Conservation (phyloP, 2,888 invertebrate genomes). For the Drosophila leonis region DNA sequence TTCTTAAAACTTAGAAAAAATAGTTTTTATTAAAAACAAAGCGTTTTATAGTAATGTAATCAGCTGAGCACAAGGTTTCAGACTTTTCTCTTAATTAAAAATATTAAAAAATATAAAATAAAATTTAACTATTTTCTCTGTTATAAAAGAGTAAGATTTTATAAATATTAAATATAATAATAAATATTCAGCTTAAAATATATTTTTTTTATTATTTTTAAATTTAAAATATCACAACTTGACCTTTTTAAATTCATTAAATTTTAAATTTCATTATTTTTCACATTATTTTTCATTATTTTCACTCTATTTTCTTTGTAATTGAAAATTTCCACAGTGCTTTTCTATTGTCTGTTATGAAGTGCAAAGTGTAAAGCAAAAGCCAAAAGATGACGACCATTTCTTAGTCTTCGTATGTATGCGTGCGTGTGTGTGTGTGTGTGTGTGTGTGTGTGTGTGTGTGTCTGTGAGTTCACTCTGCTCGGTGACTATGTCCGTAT, state of each 20-base stretch:
- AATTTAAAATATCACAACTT: too few relatives aligned
- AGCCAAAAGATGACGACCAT: constrained; percentile 68
- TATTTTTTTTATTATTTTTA: too few relatives aligned
- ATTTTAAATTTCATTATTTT: not conserved
- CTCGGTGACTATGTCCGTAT: constrained; percentile 59
- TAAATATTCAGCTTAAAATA: too few relatives aligned
- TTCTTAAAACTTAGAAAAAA: not conserved
- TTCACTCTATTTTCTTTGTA: not conserved
- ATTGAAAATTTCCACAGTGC: constrained; percentile 30
- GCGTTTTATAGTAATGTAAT: not conserved
- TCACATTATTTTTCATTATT: too few relatives aligned
- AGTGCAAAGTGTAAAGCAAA: constrained; percentile 79
- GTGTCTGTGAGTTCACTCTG: constrained; percentile 15
- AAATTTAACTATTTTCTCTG: too few relatives aligned
- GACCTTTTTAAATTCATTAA: too few relatives aligned
- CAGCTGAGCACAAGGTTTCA: too few relatives aligned
- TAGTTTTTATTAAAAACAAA: not conserved
- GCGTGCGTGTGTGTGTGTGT: constrained; percentile 13
- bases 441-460: constrained; percentile 25
- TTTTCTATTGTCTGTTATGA: constrained; percentile 69
- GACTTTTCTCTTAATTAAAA: too few relatives aligned
- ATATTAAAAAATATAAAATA: too few relatives aligned
- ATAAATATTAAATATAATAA: too few relatives aligned
- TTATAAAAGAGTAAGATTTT: too few relatives aligned
- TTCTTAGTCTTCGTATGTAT: constrained; percentile 32